phyloP scores from a whole-genome alignment of 2,888 invertebrate species.

The Synanthedon andrenaeformis region DNA sequence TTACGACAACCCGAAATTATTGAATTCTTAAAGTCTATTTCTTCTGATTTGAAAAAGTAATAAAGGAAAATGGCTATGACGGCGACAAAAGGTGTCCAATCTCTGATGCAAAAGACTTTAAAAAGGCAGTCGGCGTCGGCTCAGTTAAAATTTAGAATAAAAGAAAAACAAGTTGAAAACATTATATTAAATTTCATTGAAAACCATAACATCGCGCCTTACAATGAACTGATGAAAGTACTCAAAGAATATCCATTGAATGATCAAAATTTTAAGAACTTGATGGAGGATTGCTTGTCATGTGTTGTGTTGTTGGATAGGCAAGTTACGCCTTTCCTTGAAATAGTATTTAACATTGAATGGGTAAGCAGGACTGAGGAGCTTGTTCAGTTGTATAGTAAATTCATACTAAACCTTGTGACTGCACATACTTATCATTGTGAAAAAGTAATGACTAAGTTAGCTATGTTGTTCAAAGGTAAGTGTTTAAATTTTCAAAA shows the following conservation, averaged over 20 bases:
- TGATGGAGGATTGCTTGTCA: conserved; percentile 49
- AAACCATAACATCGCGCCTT: conserved; percentile 43
- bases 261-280: conserved; percentile 49
- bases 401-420: conserved; percentile 44
- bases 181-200: conserved; percentile 47
- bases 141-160: conserved; percentile 49
- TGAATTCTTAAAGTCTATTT: conserved; percentile 47
- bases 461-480: conserved; percentile 58
- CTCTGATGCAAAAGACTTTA: conserved; percentile 55
- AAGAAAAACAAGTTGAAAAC: conserved; percentile 53
- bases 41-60: conserved; percentile 52
- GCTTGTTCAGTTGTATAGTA: conserved; percentile 38
- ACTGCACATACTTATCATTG: conserved; percentile 62
- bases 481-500: conserved; percentile 6
- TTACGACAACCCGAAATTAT: conserved; percentile 59
- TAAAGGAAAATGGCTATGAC: conserved; percentile 39
- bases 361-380: conserved; percentile 42
- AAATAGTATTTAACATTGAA: conserved; percentile 43
- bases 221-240: conserved; percentile 56
- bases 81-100: conserved; percentile 48
- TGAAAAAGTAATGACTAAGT: conserved; percentile 36
- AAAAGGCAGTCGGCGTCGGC: conserved; percentile 46
- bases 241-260: conserved; percentile 48
- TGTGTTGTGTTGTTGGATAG: conserved; percentile 50
- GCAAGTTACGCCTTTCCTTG: conserved; percentile 47